Conservation (phyloP, 2,888 invertebrate genomes). For the Erebia palarica region DNA sequence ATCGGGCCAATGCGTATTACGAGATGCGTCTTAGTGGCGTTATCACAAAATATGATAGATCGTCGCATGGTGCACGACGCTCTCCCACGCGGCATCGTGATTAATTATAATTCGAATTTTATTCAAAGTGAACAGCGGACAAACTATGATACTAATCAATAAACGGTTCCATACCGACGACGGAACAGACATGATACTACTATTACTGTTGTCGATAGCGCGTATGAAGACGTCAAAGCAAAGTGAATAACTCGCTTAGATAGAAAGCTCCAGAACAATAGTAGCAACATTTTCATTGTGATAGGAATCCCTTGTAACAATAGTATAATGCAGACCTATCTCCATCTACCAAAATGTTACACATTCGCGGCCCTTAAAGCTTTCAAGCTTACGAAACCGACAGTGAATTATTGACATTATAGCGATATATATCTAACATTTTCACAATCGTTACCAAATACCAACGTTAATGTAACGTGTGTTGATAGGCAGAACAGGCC, state of each 20-base stretch:
- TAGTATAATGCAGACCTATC: constrained; percentile 36
- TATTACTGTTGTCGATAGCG: constrained; percentile 74
- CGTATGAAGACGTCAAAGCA: constrained; percentile 78
- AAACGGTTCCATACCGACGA: constrained; percentile 81
- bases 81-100: constrained; percentile 80
- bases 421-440: constrained; percentile 5
- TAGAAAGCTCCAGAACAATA: constrained; percentile 70
- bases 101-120: constrained; percentile 83
- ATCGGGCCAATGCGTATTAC: constrained; percentile 71
- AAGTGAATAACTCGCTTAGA: constrained; percentile 66
- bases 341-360: constrained; percentile 30
- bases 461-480: constrained; percentile 7
- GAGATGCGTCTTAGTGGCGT: constrained; percentile 77
- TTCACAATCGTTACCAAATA: constrained; percentile 11
- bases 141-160: constrained; percentile 82
- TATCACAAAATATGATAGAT: constrained; percentile 83
- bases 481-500: background rate
- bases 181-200: constrained; percentile 78
- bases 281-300: constrained; percentile 66
- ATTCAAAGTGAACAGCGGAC: constrained; percentile 82
- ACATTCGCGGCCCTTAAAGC: constrained; percentile 40
- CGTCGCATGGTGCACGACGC: constrained; percentile 72
- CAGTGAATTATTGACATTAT: constrained; percentile 21
- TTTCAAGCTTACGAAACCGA: constrained; percentile 21
- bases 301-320: constrained; percentile 51